Evolutionary conservation across 2,797 vertebrate species (phyloP).

Genomic region (Cercopithecus neglectus): DNA sequence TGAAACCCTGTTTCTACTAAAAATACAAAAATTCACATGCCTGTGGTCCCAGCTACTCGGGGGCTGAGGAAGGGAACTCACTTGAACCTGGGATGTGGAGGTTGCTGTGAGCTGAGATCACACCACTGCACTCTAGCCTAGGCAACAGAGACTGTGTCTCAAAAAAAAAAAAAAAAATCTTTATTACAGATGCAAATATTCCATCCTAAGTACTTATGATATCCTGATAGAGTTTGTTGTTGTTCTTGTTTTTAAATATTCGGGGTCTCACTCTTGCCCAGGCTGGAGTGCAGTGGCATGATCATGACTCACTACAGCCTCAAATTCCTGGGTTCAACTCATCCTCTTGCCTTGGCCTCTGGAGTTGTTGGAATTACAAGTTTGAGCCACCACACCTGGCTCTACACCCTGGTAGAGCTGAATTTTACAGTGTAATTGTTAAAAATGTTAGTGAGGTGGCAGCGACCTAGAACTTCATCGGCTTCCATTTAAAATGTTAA

Average conservation of each 20-base stretch:
- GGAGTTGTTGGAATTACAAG: background rate
- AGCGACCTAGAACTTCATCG: background rate
- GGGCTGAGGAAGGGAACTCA: background rate
- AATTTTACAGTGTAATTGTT: background rate
- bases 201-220: background rate
- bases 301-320: background rate
- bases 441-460: background rate
- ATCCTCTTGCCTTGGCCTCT: background rate
- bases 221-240: background rate
- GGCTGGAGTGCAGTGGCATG: background rate
- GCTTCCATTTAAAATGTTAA: slow-evolving; percentile 13
- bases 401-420: background rate
- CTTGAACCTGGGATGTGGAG: background rate
- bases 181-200: background rate
- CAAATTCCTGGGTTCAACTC: background rate
- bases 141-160: background rate
- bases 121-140: background rate
- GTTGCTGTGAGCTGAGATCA: background rate
- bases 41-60: background rate
- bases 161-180: background rate
- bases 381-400: no score
- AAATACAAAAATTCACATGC: background rate
- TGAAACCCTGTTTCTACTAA: background rate
- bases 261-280: background rate
- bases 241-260: background rate